phyloP scores from a whole-genome alignment of 2,888 invertebrate genomes.

The Trichogramma dendrolimi region DNA sequence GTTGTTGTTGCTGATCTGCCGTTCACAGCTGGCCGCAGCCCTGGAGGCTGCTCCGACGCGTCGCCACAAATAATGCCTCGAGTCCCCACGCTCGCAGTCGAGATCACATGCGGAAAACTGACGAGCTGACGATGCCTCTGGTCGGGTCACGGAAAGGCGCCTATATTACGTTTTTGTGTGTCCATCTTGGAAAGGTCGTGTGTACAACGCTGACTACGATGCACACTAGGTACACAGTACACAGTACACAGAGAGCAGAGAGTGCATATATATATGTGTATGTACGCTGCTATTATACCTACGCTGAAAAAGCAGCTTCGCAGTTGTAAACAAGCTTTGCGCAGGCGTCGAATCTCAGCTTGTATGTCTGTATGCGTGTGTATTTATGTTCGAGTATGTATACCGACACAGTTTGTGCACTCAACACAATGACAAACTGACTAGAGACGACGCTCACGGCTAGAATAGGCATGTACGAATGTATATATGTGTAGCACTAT shows the following conservation, averaged over 20 bases:
- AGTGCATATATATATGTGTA: too few species aligned
- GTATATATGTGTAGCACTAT: too few species aligned
- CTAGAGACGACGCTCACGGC: too few species aligned
- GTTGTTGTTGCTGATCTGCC: too few species aligned
- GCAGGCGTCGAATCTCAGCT: conserved; percentile 48
- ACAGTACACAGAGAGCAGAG: too few species aligned
- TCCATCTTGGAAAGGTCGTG: conserved; percentile 54
- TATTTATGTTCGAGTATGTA: too few species aligned
- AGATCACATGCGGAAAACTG: conserved; percentile 26
- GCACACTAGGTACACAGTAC: too few species aligned
- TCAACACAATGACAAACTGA: too few species aligned
- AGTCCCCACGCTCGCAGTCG: neutral
- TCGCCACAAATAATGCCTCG: neutral
- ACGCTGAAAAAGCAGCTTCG: conserved; percentile 37
- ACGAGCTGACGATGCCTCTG: conserved; percentile 8
- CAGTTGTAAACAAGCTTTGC: conserved; percentile 52
- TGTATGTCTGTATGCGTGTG: too few species aligned
- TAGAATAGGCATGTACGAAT: too few species aligned
- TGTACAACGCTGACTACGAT: conserved; percentile 35
- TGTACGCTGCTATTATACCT: too few species aligned
- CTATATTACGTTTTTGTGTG: conserved; percentile 33
- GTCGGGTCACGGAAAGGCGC: conserved; percentile 30
- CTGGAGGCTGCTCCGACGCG: conserved; percentile 1
- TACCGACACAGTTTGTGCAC: too few species aligned
- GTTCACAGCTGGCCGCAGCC: neutral